phyloP scores from a whole-genome alignment of 2,888 invertebrate species.

The Hartigia nigra region DNA sequence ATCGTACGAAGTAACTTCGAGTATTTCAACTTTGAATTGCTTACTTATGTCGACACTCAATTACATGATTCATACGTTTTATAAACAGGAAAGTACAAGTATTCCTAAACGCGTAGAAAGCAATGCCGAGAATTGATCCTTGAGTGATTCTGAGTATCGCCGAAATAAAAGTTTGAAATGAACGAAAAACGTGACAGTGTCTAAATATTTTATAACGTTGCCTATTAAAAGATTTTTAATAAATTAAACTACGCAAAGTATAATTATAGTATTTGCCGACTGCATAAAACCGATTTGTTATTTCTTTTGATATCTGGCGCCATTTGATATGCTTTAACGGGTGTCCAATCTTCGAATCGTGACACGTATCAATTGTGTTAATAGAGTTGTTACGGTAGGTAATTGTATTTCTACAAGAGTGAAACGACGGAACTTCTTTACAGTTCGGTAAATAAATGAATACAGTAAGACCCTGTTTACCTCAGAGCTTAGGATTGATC shows the following conservation, averaged over 20 bases:
- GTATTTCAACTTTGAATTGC: neutral
- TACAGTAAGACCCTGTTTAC: neutral
- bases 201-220: neutral
- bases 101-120: neutral
- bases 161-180: neutral
- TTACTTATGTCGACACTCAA: neutral
- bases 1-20: neutral
- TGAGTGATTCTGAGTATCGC: neutral
- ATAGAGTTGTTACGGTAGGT: neutral
- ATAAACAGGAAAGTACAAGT: neutral
- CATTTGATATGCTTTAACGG: neutral
- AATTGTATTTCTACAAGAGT: neutral
- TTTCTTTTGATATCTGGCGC: neutral
- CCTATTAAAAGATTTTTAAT: no score
- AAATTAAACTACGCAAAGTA: neutral
- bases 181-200: neutral
- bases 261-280: neutral
- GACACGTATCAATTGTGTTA: neutral
- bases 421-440: neutral
- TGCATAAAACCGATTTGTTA: neutral
- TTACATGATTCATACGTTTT: neutral
- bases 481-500: neutral
- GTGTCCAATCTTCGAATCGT: neutral
- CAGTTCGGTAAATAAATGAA: neutral
- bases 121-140: neutral